Conservation (phyloP, 2,888 invertebrate species). For the Synanthedon vespiformis region DNA sequence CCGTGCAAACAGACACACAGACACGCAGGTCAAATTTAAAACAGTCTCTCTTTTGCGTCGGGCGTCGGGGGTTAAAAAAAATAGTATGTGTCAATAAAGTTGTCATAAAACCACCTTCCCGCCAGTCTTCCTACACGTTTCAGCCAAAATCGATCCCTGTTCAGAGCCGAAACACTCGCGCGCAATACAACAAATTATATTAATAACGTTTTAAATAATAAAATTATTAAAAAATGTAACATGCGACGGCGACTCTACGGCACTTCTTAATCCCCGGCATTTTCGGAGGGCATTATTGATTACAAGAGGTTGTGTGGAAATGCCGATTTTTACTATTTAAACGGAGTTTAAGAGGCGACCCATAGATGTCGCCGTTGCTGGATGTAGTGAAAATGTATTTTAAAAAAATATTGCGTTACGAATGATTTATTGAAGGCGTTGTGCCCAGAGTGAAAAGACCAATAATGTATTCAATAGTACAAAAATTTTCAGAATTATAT, state of each 20-base stretch:
- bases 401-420: slow-evolving; percentile 46
- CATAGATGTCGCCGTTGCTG: slow-evolving; percentile 28
- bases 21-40: too few species aligned
- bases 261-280: slow-evolving; percentile 25
- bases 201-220: slow-evolving; percentile 67
- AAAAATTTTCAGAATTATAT: slow-evolving; percentile 48
- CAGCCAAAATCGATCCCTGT: slow-evolving; percentile 30
- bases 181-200: slow-evolving; percentile 69
- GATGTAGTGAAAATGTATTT: slow-evolving; percentile 59
- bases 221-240: slow-evolving; percentile 63
- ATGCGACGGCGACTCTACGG: slow-evolving; percentile 39
- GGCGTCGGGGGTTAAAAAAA: too few species aligned
- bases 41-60: too few species aligned
- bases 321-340: slow-evolving; percentile 38
- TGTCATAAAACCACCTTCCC: slow-evolving; percentile 35
- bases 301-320: slow-evolving; percentile 29
- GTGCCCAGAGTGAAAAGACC: slow-evolving; percentile 47
- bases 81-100: too few species aligned
- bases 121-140: slow-evolving; percentile 46
- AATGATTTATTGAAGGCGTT: slow-evolving; percentile 43
- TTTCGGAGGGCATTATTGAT: slow-evolving; percentile 37
- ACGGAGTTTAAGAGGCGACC: slow-evolving; percentile 27
- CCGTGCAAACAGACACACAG: too few species aligned
- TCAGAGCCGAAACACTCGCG: slow-evolving; percentile 37
- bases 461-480: slow-evolving; percentile 39